Evolutionary conservation across 2,888 invertebrate genomes (phyloP), one percentile per base, ranked within the genome.

Genomic region (Calameuta pallipes): DNA sequence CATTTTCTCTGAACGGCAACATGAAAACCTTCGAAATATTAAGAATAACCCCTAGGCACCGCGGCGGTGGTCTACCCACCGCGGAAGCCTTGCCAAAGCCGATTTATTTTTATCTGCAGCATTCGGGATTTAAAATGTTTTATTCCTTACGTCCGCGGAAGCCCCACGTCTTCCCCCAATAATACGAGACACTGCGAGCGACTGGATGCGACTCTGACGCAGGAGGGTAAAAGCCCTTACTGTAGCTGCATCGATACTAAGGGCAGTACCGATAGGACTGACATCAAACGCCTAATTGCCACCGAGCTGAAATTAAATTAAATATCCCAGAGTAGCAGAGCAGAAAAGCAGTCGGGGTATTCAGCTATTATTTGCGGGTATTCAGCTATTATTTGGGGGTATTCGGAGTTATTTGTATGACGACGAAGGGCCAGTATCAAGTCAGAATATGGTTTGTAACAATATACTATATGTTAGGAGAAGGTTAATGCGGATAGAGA

Each of bases 21-120:
- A 88, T 85, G 88, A 89, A 90, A 89, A 89, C 87, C 89, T 87
- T 88, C 87, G 87, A 90, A 90, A 90, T 90, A 90, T 90, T 87
- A 89, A 88, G 88, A 88, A 88, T 87, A 89, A 88, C 87, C 87
- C 87, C 80, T 78, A 75, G 75, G 74, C 71, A 71, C 75, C 83
- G 83, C 84, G 83, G 78, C 81, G 79, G 73, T 75, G 73, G 73
- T n/a, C 83, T 71, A 79, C 82, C 79, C 82, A 74, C 80, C 80
- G 70, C 74, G 85, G 87, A 89, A 89, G 86, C 89, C 89, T 84
- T 83, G 84, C 85, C 80, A 89, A 90, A 90, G 90, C 90, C 88
- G 89, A 90, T 90, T 90, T 89, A 87, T 87, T 87, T 87, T 87
- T 87, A 87, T 88, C 89, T 84, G 84, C 83, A 85, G 85, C 83